phyloP scores from a whole-genome alignment of 1,140 invertebrate genomes.

The Trinorchestia longiramus region DNA sequence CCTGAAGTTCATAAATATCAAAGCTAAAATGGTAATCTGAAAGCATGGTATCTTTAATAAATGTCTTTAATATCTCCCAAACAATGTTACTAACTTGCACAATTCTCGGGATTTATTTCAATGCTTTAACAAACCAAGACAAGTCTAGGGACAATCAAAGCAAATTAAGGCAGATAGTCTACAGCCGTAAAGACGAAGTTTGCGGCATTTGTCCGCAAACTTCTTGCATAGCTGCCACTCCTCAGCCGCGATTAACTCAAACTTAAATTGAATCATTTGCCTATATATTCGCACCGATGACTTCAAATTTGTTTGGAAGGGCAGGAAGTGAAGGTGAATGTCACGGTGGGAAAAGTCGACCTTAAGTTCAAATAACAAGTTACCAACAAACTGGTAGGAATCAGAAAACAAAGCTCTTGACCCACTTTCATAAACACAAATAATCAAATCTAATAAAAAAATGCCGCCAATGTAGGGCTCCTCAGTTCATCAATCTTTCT shows the following conservation, averaged over 20 bases:
- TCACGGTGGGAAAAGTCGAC: not conserved
- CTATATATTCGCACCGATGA: not conserved
- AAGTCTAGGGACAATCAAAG: not conserved
- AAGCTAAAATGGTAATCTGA: not conserved
- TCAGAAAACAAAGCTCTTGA: not conserved
- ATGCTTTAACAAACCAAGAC: not conserved
- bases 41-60: not conserved
- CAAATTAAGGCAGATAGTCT: not conserved
- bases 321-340: not conserved
- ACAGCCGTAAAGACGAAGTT: not conserved
- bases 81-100: not conserved
- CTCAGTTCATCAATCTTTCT: too few relatives aligned
- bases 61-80: not conserved
- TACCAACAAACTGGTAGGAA: not conserved
- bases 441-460: too few relatives aligned
- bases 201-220: not conserved
- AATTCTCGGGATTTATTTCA: not conserved
- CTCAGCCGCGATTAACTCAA: not conserved
- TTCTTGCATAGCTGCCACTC: not conserved
- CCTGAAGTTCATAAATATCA: not conserved
- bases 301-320: not conserved
- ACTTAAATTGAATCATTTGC: constrained; percentile 36
- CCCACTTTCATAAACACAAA: too few relatives aligned
- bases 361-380: not conserved
- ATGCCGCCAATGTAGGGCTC: too few relatives aligned